A percentile compares a stretch with the other conserved stretches of the same genome.
These are phyloP conservation scores for Zaprionus tsacasi DNA, from an alignment of 1,140 invertebrate genomes.

Conservation along the genomic window DNA sequence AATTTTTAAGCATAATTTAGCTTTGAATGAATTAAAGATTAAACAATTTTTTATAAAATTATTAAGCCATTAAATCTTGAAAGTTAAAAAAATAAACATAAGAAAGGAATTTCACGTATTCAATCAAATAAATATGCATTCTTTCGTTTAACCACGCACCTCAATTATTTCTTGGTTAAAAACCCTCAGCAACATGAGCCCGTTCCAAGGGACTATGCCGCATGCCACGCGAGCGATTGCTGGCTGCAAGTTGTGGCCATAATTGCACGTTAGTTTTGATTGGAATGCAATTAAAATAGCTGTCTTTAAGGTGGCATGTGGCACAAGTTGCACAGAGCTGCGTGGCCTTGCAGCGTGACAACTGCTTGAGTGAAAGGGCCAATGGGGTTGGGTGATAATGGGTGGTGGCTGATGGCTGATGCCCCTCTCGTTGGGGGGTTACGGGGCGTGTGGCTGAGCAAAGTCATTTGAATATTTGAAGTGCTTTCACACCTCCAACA, in stretches of 20 bases:
- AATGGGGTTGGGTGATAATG: background rate
- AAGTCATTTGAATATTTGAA: slow-evolving; percentile 76
- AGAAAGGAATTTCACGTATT: too few species aligned
- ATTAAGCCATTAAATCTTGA: too few species aligned
- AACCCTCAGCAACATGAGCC: background rate
- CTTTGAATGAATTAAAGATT: too few species aligned
- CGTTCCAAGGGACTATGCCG: background rate
- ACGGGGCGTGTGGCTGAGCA: background rate
- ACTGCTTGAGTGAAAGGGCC: background rate
- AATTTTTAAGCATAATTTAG: too few species aligned
- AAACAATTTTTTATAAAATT: too few species aligned
- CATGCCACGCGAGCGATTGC: background rate
- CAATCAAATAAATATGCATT: too few species aligned
- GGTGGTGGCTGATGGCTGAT: background rate
- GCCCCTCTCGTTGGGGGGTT: too few species aligned
- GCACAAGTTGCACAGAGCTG: slow-evolving; percentile 12
- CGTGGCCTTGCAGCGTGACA: slow-evolving; percentile 42
- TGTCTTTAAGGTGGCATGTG: slow-evolving; percentile 22
- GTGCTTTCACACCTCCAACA: slow-evolving; percentile 72
- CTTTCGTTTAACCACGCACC: background rate
- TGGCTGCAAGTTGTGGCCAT: slow-evolving; percentile 3
- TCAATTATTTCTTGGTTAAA: background rate
- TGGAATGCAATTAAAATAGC: slow-evolving; percentile 69
- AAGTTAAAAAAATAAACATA: too few species aligned
- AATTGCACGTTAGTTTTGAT: slow-evolving; percentile 36